Evolutionary conservation across 2,797 vertebrate genomes (phyloP), one percentile per base, ranked within the genome.

Genomic region (Thalassophryne amazonica): DNA sequence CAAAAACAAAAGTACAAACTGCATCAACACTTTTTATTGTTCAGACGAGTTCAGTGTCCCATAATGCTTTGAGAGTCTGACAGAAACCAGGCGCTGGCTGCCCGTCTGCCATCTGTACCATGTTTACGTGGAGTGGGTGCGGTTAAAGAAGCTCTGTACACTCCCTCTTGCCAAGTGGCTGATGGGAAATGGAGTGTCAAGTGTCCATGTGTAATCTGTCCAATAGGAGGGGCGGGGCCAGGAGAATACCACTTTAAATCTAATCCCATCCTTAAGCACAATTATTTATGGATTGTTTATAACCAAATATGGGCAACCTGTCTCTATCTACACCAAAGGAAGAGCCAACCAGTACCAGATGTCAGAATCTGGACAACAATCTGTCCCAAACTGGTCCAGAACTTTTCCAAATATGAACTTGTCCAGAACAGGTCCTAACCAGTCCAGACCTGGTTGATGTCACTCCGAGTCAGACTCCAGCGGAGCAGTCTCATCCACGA

Each of bases 381-480:
- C 54, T 20, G 27, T 45, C 53, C 32, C 40, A 24, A 55, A 56
- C 45, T 24, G 51, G 41, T 61, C 56, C 54, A 55, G 48, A 67
- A 64, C 35, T 13, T 10, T 40, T 35, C 17, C 13, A 29, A 58
- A 54, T 41, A 9, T 64, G 22, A 73, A 43, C 34, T 42, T 33
- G 47, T 53, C 31, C 35, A 54, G 52, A 76, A 72, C 66, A 52
- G 39, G 24, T 27, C 35, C 50, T 18, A 22, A 55, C 30, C 30
- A 23, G 36, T 33, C 30, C 48, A 7, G 10, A 36, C 20, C 19
- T 2, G 3, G 21, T 23, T 0, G 5, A 2, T 2, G 18, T 91
- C 78, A 91, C 69, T 91, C 89, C 0, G 86, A 90, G 74, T 91
- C 89, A 0, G 82, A 84, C 51, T 91, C 90, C 11, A 91, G 63